Percentiles rank a stretch among this genome's conserved stretches.
Conservation (phyloP, 92 coral and sea anemone species). For the Parazoanthus darwini region DNA sequence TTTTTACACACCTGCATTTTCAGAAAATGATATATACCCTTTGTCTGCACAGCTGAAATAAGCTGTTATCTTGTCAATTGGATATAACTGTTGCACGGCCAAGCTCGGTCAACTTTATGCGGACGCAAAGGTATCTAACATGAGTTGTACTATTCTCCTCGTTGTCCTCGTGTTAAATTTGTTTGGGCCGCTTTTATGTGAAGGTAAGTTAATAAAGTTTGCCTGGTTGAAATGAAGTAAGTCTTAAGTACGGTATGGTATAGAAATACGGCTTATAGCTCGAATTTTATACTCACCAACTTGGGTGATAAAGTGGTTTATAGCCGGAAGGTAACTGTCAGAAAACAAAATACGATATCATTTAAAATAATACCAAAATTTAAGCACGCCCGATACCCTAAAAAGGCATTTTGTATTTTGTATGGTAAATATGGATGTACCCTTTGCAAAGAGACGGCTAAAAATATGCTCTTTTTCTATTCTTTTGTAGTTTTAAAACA, state of each 20-base stretch:
- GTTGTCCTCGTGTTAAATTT: not conserved
- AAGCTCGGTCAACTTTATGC: not conserved
- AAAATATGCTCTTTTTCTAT: no score
- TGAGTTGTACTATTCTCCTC: not conserved
- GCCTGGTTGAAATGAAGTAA: not conserved
- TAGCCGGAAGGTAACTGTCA: no score
- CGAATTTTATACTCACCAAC: no score
- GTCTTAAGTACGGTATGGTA: not conserved
- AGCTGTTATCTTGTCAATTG: not conserved
- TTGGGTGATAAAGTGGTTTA: no score
- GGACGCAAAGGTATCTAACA: not conserved
- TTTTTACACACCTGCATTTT: not conserved
- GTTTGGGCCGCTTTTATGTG: not conserved
- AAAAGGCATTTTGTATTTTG: no score
- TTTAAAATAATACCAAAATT: no score
- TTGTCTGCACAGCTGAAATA: not conserved
- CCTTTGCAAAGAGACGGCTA: no score
- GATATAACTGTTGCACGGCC: not conserved
- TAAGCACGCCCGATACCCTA: no score
- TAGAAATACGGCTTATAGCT: not conserved
- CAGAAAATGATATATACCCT: not conserved
- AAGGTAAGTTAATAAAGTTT: not conserved
- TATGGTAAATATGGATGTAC: no score
- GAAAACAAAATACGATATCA: no score
- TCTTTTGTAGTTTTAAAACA: no score